Evolutionary conservation across 2,888 invertebrate species (phyloP).

Genomic region (Agrenia bidenticulata): DNA sequence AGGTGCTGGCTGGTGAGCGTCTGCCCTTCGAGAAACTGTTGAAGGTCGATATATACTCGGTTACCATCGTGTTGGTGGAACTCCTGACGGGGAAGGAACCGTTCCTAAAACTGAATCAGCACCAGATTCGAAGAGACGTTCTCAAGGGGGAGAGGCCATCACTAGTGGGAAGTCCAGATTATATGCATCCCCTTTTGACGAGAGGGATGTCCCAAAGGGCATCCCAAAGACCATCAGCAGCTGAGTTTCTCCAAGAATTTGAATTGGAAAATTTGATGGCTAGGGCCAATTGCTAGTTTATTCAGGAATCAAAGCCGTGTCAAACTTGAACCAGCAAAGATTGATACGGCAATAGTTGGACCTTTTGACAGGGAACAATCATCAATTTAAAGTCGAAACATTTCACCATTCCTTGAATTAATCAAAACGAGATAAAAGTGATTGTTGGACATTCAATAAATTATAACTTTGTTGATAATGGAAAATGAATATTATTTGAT

Average conservation of each 20-base stretch:
- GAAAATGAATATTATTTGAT: no score
- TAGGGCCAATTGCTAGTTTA: no score
- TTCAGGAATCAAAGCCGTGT: no score
- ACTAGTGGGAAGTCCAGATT: not conserved
- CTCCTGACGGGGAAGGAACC: constrained; percentile 6
- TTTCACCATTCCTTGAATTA: no score
- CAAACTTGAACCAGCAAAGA: no score
- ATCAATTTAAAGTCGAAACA: no score
- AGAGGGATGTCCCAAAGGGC: not conserved
- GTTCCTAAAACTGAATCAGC: constrained; percentile 10
- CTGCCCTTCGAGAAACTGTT: not conserved
- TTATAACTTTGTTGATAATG: no score
- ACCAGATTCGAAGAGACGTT: constrained; percentile 16
- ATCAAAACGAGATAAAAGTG: no score
- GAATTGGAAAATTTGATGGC: no score
- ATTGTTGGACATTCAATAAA: no score
- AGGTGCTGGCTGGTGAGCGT: constrained; percentile 9
- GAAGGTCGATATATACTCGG: constrained; percentile 16
- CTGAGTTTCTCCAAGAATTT: not conserved
- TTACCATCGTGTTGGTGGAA: constrained; percentile 4
- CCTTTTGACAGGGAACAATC: no score
- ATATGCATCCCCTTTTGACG: not conserved
- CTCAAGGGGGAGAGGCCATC: constrained; percentile 16
- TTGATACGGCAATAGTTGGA: no score
- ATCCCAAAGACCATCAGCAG: not conserved